Evolutionary conservation across 2,888 invertebrate species (phyloP).

Genomic region (Dusona sp.): DNA sequence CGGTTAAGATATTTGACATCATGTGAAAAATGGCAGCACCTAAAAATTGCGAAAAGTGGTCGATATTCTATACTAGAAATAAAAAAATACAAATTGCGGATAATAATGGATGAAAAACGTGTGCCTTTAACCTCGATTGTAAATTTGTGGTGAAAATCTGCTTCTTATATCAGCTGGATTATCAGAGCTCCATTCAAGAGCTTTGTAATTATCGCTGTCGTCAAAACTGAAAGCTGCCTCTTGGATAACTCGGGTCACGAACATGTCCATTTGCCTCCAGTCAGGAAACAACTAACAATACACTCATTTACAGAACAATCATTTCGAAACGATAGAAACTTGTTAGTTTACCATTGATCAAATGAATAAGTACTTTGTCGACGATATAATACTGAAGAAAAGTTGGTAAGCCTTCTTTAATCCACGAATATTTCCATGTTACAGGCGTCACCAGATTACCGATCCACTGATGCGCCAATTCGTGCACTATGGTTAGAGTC

Average conservation of each 20-base stretch:
- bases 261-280: constrained; percentile 72
- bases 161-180: constrained; percentile 63
- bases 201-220: constrained; percentile 53
- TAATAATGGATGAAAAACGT: neutral
- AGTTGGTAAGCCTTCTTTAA: constrained; percentile 84
- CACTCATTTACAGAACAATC: neutral
- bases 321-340: neutral
- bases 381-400: constrained; percentile 84
- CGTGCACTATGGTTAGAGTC: constrained; percentile 82
- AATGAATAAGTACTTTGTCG: constrained; percentile 74
- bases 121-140: constrained; percentile 57
- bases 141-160: constrained; percentile 65
- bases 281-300: constrained; percentile 62
- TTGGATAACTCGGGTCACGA: constrained; percentile 71
- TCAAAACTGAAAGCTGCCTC: constrained; percentile 67
- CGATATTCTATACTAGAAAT: neutral
- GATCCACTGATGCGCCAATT: constrained; percentile 85
- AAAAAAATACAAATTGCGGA: neutral
- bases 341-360: constrained; percentile 18
- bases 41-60: neutral
- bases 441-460: constrained; percentile 79
- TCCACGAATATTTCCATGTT: constrained; percentile 80
- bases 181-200: constrained; percentile 65
- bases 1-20: constrained; percentile 86
- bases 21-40: constrained; percentile 86